Conservation (phyloP, 2,888 invertebrate species). For the Drosophila vallismaia region DNA sequence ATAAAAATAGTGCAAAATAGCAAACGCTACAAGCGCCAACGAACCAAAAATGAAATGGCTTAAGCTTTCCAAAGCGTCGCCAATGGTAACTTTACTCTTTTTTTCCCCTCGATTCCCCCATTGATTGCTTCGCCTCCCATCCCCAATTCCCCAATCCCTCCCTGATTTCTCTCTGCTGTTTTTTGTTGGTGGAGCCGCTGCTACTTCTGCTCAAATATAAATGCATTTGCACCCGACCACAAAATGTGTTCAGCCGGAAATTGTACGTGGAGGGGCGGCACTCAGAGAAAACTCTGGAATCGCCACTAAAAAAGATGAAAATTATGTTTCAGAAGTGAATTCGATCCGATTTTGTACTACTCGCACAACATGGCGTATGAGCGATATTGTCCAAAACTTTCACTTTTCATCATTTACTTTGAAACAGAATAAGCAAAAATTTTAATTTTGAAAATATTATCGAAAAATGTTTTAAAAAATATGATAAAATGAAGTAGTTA, state of each 20-base stretch:
- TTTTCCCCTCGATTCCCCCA: constrained; percentile 6
- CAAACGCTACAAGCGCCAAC: constrained; percentile 68
- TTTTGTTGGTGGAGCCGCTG: constrained; percentile 40
- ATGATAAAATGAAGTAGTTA: too few species aligned
- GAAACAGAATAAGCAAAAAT: too few species aligned
- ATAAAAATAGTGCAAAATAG: constrained; percentile 66
- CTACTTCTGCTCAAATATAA: constrained; percentile 72
- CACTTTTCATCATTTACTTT: too few species aligned
- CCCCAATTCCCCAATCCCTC: neutral
- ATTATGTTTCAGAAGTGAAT: too few species aligned
- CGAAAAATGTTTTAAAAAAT: too few species aligned
- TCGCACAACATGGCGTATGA: neutral
- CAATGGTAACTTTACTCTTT: constrained; percentile 34
- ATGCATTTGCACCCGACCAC: constrained; percentile 79
- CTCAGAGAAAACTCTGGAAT: constrained; percentile 4
- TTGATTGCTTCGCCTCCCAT: constrained; percentile 3
- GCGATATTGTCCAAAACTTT: too few species aligned
- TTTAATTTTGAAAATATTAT: too few species aligned
- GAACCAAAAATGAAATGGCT: constrained; percentile 79
- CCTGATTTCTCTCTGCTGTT: constrained; percentile 30
- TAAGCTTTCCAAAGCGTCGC: constrained; percentile 70
- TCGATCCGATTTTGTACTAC: too few species aligned
- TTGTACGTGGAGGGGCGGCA: constrained; percentile 75
- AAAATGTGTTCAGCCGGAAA: constrained; percentile 82
- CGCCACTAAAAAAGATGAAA: too few species aligned